Evolutionary conservation across 2,113 vertebrate species (phyloP).

Genomic region (Trogon melanurus): DNA sequence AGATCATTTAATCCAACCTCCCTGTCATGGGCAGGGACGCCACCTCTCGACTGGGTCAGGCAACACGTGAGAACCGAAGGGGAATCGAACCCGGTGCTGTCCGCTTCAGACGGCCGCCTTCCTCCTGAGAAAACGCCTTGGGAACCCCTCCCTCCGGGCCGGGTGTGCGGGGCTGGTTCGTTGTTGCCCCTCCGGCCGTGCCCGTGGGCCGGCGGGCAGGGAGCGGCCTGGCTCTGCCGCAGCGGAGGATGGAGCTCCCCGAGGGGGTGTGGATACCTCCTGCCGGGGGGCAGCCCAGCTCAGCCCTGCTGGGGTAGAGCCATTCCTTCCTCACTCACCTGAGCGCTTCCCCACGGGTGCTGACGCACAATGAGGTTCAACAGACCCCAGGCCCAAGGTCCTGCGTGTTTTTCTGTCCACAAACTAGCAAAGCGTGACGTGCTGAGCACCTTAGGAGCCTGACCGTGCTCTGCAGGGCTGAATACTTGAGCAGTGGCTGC

Average conservation of each 20-base stretch:
- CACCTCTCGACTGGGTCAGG: too few species aligned
- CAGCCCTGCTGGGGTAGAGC: not conserved
- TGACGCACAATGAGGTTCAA: accelerated
- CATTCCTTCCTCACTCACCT: accelerated
- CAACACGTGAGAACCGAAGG: too few species aligned
- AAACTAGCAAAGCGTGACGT: accelerated
- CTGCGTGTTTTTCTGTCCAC: not conserved
- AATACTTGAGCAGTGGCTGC: not conserved
- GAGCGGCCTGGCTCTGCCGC: not conserved
- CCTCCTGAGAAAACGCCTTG: not conserved
- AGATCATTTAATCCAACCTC: too few species aligned
- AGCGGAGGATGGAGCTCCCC: too few species aligned
- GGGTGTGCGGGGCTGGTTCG: not conserved
- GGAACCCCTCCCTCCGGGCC: not conserved
- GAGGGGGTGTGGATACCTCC: not conserved
- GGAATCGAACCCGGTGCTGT: too few species aligned
- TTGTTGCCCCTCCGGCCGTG: not conserved
- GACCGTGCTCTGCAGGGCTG: not conserved
- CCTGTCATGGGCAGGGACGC: too few species aligned
- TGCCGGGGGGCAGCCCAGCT: not conserved
- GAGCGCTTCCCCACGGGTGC: accelerated
- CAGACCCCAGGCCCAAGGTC: too few species aligned
- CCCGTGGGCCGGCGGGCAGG: not conserved
- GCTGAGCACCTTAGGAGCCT: not conserved
- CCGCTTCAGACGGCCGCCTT: not conserved